Percentiles rank a stretch among this genome's conserved stretches.
These are phyloP conservation scores for Sebastes melanostomus DNA, from an alignment of 2,797 vertebrate genomes.

Conservation along the genomic window DNA sequence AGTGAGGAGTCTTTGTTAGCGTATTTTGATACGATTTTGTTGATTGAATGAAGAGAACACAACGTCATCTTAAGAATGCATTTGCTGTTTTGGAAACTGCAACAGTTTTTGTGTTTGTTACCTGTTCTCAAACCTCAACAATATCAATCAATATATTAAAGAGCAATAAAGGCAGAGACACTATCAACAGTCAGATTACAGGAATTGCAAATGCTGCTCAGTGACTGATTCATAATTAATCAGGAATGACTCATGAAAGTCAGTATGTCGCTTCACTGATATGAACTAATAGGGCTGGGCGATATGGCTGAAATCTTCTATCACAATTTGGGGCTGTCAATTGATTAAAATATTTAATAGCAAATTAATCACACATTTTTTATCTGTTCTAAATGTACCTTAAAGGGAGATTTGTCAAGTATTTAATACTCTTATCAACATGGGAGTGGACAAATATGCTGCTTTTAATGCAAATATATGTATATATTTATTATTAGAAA, in stretches of 20 bases:
- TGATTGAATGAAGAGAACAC: not conserved
- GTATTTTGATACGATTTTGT: not conserved
- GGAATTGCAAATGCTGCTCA: not conserved
- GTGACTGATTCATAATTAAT: not conserved
- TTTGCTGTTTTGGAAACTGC: not conserved
- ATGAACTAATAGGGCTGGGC: too few relatives aligned
- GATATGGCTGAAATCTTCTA: too few relatives aligned
- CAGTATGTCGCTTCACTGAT: too few relatives aligned
- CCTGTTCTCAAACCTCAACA: not conserved
- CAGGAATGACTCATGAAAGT: not conserved
- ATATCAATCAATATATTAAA: not conserved
- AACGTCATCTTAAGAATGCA: not conserved
- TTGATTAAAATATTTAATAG: too few relatives aligned
- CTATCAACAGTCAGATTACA: not conserved
- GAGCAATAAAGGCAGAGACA: not conserved
- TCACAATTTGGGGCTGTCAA: too few relatives aligned
- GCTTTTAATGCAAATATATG: too few relatives aligned
- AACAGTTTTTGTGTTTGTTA: not conserved
- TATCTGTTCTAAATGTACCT: too few relatives aligned
- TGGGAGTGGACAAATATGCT: too few relatives aligned
- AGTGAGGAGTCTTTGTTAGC: not conserved
- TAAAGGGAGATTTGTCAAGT: too few relatives aligned
- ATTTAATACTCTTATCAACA: too few relatives aligned
- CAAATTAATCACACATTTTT: too few relatives aligned
- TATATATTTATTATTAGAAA: too few relatives aligned